phyloP scores from a whole-genome alignment of 2,797 vertebrate genomes.

The Macropodus opercularis region DNA sequence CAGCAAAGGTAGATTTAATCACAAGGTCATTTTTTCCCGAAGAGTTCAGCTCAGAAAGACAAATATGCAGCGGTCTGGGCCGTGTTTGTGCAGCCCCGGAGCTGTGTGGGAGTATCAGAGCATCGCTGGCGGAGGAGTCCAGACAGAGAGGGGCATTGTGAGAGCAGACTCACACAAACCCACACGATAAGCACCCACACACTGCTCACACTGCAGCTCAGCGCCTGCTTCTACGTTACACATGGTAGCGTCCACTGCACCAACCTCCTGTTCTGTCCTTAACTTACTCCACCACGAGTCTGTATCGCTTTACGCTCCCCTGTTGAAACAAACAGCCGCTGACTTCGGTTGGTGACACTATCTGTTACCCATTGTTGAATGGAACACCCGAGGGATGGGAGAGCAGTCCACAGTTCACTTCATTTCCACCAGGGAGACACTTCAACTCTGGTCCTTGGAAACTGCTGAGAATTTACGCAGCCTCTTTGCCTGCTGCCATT shows the following conservation, averaged over 20 bases:
- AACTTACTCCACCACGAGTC: conserved; percentile 5
- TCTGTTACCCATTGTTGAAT: conserved; percentile 53
- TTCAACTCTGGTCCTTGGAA: conserved; percentile 49
- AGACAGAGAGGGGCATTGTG: conserved; percentile 76
- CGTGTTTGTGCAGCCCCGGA: conserved; percentile 47
- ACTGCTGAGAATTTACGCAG: conserved; percentile 31
- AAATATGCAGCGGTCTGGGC: conserved; percentile 39
- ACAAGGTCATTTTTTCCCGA: conserved; percentile 60
- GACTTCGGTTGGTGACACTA: conserved; percentile 29
- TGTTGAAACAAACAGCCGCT: conserved; percentile 39
- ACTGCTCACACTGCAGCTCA: conserved; percentile 45
- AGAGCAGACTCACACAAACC: conserved; percentile 50
- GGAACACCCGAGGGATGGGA: conserved; percentile 29
- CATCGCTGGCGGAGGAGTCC: conserved; percentile 47
- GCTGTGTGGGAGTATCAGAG: conserved; percentile 64
- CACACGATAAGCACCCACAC: conserved; percentile 48
- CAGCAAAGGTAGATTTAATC: conserved; percentile 53
- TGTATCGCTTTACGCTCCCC: conserved; percentile 13
- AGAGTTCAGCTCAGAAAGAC: conserved; percentile 44
- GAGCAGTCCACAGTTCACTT: conserved; percentile 17
- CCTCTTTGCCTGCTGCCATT: conserved; percentile 22
- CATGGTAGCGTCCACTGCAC: too few species aligned
- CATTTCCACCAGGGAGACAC: conserved; percentile 35
- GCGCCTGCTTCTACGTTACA: conserved; percentile 53
- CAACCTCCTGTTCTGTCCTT: conserved; percentile 22